These are phyloP conservation scores for Tinea pellionella DNA, from an alignment of 2,888 invertebrate genomes.

Conservation along the genomic window DNA sequence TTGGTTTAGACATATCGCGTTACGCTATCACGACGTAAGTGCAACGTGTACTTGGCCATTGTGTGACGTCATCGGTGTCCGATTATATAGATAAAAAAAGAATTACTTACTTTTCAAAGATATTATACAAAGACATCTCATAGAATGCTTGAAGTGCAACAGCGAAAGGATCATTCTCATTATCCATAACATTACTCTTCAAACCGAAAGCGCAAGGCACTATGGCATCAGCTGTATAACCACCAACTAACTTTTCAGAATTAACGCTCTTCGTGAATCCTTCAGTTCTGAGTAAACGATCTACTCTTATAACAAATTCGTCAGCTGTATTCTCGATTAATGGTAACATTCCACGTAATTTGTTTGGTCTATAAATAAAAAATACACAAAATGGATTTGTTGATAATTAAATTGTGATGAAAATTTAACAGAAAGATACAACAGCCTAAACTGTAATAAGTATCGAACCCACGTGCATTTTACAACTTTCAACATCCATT, in stretches of 20 bases:
- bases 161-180: conserved; percentile 51
- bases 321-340: conserved; percentile 50
- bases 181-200: conserved; percentile 55
- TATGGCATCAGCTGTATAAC: conserved; percentile 60
- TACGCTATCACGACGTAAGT: too few relatives aligned
- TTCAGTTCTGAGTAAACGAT: conserved; percentile 24
- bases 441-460: too few relatives aligned
- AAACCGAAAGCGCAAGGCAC: conserved; percentile 60
- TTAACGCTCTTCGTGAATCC: conserved; percentile 28
- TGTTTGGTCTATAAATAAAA: conserved; percentile 45
- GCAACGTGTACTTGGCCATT: too few relatives aligned
- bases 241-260: conserved; percentile 50
- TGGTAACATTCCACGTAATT: conserved; percentile 56
- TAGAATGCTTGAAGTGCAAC: conserved; percentile 58
- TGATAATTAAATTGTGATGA: too few relatives aligned
- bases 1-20: too few relatives aligned
- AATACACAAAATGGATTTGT: too few relatives aligned
- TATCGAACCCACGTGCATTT: too few relatives aligned
- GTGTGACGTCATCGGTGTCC: too few relatives aligned
- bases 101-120: conserved; percentile 63
- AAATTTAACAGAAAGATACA: too few relatives aligned
- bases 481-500: too few relatives aligned
- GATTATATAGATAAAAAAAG: too few relatives aligned
- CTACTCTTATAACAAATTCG: conserved; percentile 40
- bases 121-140: conserved; percentile 47